Evolutionary conservation across 2,888 invertebrate genomes (phyloP).

Genomic region (Polietes domitor): DNA sequence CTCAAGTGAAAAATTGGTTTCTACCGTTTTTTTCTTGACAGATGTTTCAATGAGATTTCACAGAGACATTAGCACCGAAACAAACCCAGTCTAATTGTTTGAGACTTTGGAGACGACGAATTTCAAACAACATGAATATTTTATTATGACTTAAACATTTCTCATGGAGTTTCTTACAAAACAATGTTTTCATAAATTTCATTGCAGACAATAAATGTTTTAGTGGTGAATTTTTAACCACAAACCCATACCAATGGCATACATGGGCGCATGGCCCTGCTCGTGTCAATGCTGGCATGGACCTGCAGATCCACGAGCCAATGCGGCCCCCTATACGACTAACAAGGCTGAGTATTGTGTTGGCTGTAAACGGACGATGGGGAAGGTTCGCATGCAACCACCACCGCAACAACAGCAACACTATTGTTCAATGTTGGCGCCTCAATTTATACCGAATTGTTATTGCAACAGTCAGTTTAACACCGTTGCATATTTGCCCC

Average conservation of each 20-base stretch:
- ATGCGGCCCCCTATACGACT: constrained; percentile 75
- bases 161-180: neutral
- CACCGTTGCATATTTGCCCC: constrained; percentile 18
- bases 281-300: constrained; percentile 77
- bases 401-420: neutral
- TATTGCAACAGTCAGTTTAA: constrained; percentile 50
- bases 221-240: neutral
- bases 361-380: constrained; percentile 64
- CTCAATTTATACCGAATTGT: neutral
- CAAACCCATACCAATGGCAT: constrained; percentile 77
- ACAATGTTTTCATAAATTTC: constrained; percentile 35
- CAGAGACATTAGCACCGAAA: neutral
- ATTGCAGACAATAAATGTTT: neutral
- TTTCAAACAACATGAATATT: constrained; percentile 32
- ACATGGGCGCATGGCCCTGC: constrained; percentile 78
- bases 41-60: constrained; percentile 73
- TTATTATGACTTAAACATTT: neutral
- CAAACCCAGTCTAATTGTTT: neutral
- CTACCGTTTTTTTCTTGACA: constrained; percentile 71
- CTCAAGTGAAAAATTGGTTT: constrained; percentile 81
- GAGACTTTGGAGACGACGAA: neutral
- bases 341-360: neutral
- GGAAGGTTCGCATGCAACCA: constrained; percentile 16
- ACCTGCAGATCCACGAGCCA: constrained; percentile 75
- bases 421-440: neutral